A percentile compares a stretch with the other conserved stretches of the same genome.
Evolutionary conservation across 2,797 vertebrate genomes (phyloP).

Genomic region (Dendrocincla fuliginosa): DNA sequence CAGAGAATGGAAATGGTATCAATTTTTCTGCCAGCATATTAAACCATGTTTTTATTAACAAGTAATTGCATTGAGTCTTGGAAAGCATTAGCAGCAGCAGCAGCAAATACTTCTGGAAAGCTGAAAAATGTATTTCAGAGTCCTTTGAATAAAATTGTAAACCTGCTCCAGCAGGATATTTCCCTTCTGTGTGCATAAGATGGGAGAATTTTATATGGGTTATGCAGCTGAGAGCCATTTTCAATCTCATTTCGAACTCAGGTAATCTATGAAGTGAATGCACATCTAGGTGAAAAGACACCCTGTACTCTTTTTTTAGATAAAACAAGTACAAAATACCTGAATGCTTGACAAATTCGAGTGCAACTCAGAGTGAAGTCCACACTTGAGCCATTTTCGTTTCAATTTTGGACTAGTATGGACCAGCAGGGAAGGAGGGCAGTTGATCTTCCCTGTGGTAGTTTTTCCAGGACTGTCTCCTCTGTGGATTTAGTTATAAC

Average conservation of each 20-base stretch:
- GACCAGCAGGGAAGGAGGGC: neutral
- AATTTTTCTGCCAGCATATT: constrained; percentile 69
- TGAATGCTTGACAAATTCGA: neutral
- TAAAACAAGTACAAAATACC: neutral
- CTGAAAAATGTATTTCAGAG: constrained; percentile 45
- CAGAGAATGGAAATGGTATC: constrained; percentile 61
- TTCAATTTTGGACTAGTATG: neutral
- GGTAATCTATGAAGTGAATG: neutral
- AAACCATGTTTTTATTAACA: constrained; percentile 75
- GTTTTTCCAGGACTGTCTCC: neutral
- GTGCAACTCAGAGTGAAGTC: neutral
- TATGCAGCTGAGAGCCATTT: neutral
- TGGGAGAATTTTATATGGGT: neutral
- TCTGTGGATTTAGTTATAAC: neutral
- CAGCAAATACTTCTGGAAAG: constrained; percentile 47
- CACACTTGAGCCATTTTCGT: neutral
- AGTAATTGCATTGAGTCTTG: constrained; percentile 62
- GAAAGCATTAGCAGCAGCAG: constrained; percentile 32
- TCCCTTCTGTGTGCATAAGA: neutral
- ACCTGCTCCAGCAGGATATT: constrained; percentile 15
- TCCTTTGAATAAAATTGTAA: constrained; percentile 58
- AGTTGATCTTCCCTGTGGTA: neutral
- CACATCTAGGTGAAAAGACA: neutral
- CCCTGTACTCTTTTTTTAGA: neutral
- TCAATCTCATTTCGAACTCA: neutral